Conservation (phyloP, 1,140 invertebrate species). For the Carposina sasakii region DNA sequence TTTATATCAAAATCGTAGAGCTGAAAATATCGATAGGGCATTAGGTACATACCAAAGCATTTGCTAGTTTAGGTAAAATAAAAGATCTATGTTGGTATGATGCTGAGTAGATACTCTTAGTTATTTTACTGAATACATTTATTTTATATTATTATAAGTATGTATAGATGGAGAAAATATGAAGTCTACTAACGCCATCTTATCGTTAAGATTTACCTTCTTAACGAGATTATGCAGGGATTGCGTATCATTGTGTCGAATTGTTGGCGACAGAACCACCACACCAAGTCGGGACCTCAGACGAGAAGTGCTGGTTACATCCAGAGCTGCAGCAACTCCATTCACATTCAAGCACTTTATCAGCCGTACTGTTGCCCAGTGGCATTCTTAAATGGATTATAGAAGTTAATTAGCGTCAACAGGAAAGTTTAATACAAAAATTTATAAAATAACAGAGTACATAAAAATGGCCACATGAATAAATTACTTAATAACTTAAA, state of each 20-base stretch:
- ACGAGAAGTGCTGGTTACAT: conserved; percentile 23
- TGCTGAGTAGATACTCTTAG: too few species aligned
- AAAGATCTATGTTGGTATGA: too few species aligned
- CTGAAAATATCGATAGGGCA: conserved; percentile 46
- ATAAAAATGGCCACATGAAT: too few species aligned
- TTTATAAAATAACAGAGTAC: too few species aligned
- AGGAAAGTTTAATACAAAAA: background rate
- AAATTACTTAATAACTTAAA: too few species aligned
- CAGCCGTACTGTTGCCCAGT: conserved; percentile 37
- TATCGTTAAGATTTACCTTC: too few species aligned
- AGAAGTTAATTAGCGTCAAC: background rate
- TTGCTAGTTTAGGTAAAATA: too few species aligned
- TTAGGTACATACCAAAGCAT: too few species aligned
- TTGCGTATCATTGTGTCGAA: conserved; percentile 27
- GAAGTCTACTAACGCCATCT: too few species aligned
- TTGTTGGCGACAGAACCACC: conserved; percentile 30
- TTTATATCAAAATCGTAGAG: conserved; percentile 42
- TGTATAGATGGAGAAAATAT: too few species aligned
- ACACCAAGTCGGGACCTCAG: conserved; percentile 33
- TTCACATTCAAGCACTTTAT: conserved; percentile 52
- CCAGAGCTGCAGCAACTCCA: conserved; percentile 38
- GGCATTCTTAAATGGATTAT: conserved; percentile 32
- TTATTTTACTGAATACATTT: too few species aligned
- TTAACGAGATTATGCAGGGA: conserved; percentile 29
- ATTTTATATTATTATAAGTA: too few species aligned